Percentiles rank a stretch among this genome's conserved stretches.
Evolutionary conservation across 2,888 invertebrate species (phyloP).

Genomic region (Spodoptera picta): DNA sequence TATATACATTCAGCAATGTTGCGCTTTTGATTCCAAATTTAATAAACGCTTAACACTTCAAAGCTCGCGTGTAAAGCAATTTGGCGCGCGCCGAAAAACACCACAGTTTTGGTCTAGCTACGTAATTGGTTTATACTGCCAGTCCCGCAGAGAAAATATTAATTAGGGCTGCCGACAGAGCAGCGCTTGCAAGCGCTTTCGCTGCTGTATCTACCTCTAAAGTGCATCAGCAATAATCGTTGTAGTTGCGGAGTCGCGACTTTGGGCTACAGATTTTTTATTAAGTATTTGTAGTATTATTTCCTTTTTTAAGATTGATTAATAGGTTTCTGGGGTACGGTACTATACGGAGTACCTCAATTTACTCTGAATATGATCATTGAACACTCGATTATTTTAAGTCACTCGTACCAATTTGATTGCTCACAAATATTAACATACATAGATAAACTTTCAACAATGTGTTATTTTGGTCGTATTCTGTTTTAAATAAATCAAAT

Average conservation of each 20-base stretch:
- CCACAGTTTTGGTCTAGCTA: slow-evolving; percentile 80
- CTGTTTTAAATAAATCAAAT: too few species aligned
- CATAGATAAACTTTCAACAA: too few species aligned
- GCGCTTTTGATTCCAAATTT: slow-evolving; percentile 83
- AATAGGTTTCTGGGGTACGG: background rate
- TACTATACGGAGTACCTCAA: too few species aligned
- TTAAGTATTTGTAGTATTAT: accelerated
- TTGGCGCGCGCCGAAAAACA: slow-evolving; percentile 84
- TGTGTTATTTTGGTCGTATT: too few species aligned
- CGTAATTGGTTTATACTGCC: slow-evolving; percentile 82
- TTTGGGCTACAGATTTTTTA: background rate
- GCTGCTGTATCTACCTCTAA: slow-evolving; percentile 53
- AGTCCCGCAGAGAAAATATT: slow-evolving; percentile 80
- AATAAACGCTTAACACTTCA: slow-evolving; percentile 87
- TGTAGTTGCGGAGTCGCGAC: slow-evolving; percentile 12
- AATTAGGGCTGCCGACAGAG: slow-evolving; percentile 80
- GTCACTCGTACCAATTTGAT: background rate
- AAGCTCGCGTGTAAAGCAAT: slow-evolving; percentile 84
- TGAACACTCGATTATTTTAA: too few species aligned
- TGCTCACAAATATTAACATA: too few species aligned
- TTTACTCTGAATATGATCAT: too few species aligned
- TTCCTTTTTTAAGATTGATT: background rate
- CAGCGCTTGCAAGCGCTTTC: slow-evolving; percentile 75
- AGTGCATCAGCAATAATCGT: slow-evolving; percentile 47
- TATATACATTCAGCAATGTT: slow-evolving; percentile 70